Percentiles rank a stretch among this genome's conserved stretches.
Evolutionary conservation across 1,140 invertebrate species (phyloP).

Genomic region (Melitaea cinxia): DNA sequence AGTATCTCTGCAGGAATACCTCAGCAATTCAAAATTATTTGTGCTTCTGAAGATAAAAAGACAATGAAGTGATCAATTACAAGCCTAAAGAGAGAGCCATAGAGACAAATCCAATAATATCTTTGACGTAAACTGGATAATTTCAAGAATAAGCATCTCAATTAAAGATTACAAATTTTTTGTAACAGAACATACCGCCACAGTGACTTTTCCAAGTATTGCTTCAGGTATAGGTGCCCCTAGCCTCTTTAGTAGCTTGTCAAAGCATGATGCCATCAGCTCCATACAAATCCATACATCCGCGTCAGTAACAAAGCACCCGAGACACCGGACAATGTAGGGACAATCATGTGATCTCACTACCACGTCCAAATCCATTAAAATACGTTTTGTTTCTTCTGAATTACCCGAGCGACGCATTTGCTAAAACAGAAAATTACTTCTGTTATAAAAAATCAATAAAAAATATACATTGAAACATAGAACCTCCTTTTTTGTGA

Average conservation of each 20-base stretch:
- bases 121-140: too few species aligned
- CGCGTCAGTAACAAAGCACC: constrained; percentile 97
- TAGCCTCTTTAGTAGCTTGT: constrained; percentile 95
- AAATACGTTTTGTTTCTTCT: constrained; percentile 98
- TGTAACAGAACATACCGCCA: constrained; percentile 87
- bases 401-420: constrained; percentile 98
- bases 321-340: constrained; percentile 98
- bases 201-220: constrained; percentile 97
- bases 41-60: too few species aligned
- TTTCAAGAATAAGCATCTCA: too few species aligned
- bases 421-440: constrained; percentile 85
- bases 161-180: too few species aligned
- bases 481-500: too few species aligned
- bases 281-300: constrained; percentile 97
- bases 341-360: constrained; percentile 98
- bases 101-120: too few species aligned
- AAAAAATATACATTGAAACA: too few species aligned
- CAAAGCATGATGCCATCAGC: constrained; percentile 98
- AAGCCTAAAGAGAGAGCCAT: too few species aligned
- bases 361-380: constrained; percentile 99
- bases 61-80: too few species aligned
- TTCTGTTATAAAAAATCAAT: background rate
- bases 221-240: constrained; percentile 94
- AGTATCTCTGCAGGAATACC: too few species aligned
- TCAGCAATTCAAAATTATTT: too few species aligned